Conservation (phyloP, 2,888 invertebrate genomes). For the Acleris emargana region DNA sequence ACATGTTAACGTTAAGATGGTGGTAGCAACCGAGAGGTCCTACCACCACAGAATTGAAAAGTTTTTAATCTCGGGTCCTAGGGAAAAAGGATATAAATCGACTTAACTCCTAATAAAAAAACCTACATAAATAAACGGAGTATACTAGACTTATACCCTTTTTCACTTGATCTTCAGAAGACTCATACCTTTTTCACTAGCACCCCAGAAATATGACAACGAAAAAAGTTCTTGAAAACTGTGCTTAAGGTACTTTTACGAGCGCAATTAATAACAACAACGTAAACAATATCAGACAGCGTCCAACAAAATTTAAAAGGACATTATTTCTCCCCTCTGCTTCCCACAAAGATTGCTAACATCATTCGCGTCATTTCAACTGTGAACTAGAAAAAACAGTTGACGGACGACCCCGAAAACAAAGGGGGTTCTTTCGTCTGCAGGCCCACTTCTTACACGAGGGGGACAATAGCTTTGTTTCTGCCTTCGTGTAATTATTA, state of each 20-base stretch:
- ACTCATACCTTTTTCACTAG: too few relatives aligned
- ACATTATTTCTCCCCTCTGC: slow-evolving; percentile 18
- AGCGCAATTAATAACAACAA: slow-evolving; percentile 7
- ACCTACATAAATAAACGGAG: too few relatives aligned
- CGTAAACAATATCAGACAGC: slow-evolving; percentile 3
- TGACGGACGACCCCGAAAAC: slow-evolving; percentile 56
- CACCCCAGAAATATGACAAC: too few relatives aligned
- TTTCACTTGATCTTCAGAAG: too few relatives aligned
- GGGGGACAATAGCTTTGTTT: slow-evolving; percentile 63
- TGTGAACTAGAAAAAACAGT: slow-evolving; percentile 44
- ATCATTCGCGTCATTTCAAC: slow-evolving; percentile 50
- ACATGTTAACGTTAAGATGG: too few relatives aligned
- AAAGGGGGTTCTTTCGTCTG: slow-evolving; percentile 61
- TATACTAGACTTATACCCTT: too few relatives aligned
- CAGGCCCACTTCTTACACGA: slow-evolving; percentile 60
- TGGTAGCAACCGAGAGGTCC: too few relatives aligned
- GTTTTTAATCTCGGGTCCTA: too few relatives aligned
- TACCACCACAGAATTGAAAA: too few relatives aligned
- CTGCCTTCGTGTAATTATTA: slow-evolving; percentile 56
- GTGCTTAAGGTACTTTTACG: background rate
- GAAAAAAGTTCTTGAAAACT: too few relatives aligned
- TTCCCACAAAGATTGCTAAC: slow-evolving; percentile 45
- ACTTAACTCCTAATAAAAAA: too few relatives aligned
- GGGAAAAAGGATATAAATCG: too few relatives aligned
- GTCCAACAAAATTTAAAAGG: slow-evolving; percentile 21